Conservation (phyloP, 2,888 invertebrate genomes). For the Eustalomyia histrio region DNA sequence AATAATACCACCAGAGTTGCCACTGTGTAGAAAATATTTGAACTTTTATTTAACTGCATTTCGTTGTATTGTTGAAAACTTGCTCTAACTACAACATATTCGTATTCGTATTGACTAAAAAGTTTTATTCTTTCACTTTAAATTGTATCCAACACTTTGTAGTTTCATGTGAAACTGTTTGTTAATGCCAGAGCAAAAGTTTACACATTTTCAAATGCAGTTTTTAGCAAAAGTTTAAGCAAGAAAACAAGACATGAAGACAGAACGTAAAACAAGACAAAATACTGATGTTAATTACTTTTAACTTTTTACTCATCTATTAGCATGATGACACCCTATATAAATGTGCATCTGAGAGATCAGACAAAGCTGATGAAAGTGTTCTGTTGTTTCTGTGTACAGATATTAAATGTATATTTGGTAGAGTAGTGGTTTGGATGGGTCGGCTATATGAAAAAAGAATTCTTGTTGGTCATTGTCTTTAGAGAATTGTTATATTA, state of each 20-base stretch:
- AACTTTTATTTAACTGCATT: constrained; percentile 30
- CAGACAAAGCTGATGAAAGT: neutral
- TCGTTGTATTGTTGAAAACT: neutral
- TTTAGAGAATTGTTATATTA: neutral
- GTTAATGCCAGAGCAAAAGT: constrained; percentile 6
- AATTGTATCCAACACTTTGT: constrained; percentile 40
- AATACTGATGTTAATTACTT: constrained; percentile 37
- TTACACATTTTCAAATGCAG: constrained; percentile 21
- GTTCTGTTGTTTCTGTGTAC: neutral
- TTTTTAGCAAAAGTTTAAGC: neutral
- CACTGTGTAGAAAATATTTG: neutral
- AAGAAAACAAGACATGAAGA: constrained; percentile 12
- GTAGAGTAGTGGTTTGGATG: neutral
- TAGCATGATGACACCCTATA: constrained; percentile 33
- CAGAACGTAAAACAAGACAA: constrained; percentile 17
- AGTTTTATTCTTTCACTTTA: neutral
- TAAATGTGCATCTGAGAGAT: neutral
- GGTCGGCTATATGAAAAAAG: neutral
- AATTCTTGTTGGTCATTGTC: neutral
- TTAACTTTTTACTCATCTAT: constrained; percentile 18
- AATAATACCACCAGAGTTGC: neutral
- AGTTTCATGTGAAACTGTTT: constrained; percentile 29
- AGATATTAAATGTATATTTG: neutral
- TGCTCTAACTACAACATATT: neutral
- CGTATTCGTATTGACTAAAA: too few relatives aligned